These are phyloP conservation scores for Notodonta ziczac DNA, from an alignment of 2,888 invertebrate species.

Conservation along the genomic window DNA sequence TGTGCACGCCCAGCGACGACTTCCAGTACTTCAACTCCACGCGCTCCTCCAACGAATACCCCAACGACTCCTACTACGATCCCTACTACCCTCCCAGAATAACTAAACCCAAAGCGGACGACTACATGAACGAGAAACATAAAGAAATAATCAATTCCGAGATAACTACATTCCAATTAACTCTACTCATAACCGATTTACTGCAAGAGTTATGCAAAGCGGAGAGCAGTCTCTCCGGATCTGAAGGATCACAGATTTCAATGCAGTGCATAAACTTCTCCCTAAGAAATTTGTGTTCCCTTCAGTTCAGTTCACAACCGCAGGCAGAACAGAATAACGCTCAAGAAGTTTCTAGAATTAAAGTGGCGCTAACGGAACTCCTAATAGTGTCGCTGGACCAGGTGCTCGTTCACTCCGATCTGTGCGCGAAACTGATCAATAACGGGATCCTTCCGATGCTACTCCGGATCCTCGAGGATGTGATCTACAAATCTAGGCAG, in stretches of 20 bases:
- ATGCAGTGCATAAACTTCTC: slow-evolving; percentile 86
- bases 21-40: slow-evolving; percentile 85
- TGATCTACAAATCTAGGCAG: slow-evolving; percentile 63
- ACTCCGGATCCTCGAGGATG: slow-evolving; percentile 84
- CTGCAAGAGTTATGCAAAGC: slow-evolving; percentile 82
- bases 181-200: slow-evolving; percentile 82
- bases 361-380: slow-evolving; percentile 83
- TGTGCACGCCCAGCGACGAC: slow-evolving; percentile 84
- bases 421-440: slow-evolving; percentile 84
- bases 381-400: slow-evolving; percentile 84
- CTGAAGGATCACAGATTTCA: slow-evolving; percentile 82
- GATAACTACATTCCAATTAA: slow-evolving; percentile 83
- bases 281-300: slow-evolving; percentile 83
- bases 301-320: slow-evolving; percentile 84
- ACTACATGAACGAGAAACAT: slow-evolving; percentile 81
- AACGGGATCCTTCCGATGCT: slow-evolving; percentile 86
- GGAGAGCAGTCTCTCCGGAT: slow-evolving; percentile 77
- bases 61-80: slow-evolving; percentile 68
- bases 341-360: slow-evolving; percentile 74
- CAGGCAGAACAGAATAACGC: slow-evolving; percentile 53
- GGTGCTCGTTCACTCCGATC: slow-evolving; percentile 78
- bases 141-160: slow-evolving; percentile 78
- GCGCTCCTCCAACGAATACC: slow-evolving; percentile 63
- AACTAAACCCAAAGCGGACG: slow-evolving; percentile 76
- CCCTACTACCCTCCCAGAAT: slow-evolving; percentile 63